Evolutionary conservation across 2,113 vertebrate species (phyloP).

Genomic region (Platichthys stellatus): DNA sequence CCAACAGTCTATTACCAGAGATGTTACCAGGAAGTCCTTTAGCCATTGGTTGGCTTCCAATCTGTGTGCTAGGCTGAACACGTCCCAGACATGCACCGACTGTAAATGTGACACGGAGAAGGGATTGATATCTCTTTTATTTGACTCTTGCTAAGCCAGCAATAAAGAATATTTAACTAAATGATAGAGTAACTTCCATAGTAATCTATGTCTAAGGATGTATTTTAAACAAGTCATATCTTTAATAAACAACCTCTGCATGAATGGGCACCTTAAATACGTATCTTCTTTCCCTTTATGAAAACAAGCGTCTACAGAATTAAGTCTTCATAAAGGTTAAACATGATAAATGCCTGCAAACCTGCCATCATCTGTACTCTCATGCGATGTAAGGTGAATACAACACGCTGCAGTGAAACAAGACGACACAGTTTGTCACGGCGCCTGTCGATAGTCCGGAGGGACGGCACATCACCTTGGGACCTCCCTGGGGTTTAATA

Average conservation of each 20-base stretch:
- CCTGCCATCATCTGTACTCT: conserved; percentile 7
- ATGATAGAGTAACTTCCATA: no score
- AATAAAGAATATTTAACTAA: no score
- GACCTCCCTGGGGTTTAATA: conserved; percentile 73
- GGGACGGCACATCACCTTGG: conserved; percentile 70
- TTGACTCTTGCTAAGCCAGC: no score
- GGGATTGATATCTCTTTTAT: no score
- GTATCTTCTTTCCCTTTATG: not conserved
- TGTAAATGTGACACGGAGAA: no score
- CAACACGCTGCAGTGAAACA: conserved; percentile 39
- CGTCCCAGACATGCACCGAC: no score
- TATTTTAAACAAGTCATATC: not conserved
- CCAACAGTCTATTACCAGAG: no score
- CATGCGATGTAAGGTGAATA: conserved; percentile 30
- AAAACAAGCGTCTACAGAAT: not conserved
- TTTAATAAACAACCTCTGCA: not conserved
- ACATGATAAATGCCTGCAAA: not conserved
- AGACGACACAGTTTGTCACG: conserved; percentile 68
- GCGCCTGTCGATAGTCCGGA: conserved; percentile 72
- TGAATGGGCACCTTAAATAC: not conserved
- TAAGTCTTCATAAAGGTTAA: not conserved
- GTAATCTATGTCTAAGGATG: not conserved
- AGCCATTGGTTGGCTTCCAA: no score
- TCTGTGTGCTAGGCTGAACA: no score
- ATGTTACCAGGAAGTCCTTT: no score